Percentiles rank a stretch among this genome's conserved stretches.
These are phyloP conservation scores for Lontra canadensis DNA, from an alignment of 2,113 vertebrate genomes.

Conservation along the genomic window DNA sequence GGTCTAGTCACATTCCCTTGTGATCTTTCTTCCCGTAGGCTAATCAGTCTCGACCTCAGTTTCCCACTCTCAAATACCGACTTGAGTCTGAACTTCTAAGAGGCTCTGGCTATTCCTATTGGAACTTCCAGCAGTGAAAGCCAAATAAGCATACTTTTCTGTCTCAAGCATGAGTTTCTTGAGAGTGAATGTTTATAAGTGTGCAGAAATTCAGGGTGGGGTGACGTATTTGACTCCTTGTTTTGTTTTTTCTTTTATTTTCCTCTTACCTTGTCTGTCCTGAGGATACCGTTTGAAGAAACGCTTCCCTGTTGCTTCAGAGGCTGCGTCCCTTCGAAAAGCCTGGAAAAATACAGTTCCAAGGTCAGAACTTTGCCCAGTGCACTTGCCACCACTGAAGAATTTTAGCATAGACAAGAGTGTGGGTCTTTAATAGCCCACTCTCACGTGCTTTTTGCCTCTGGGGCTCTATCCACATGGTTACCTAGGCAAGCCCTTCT, in stretches of 20 bases:
- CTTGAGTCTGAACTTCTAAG: conserved; percentile 1
- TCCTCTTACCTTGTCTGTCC: not conserved
- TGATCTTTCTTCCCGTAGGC: not conserved
- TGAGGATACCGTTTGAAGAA: not conserved
- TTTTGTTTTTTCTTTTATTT: not conserved
- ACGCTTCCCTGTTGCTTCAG: not conserved
- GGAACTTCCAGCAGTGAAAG: not conserved
- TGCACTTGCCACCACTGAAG: not conserved
- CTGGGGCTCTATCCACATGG: not conserved
- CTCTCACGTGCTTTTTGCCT: not conserved
- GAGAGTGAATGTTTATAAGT: not conserved
- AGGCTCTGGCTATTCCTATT: not conserved
- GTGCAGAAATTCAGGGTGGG: not conserved
- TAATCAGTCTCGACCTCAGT: not conserved
- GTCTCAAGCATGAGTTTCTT: not conserved
- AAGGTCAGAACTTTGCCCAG: not conserved
- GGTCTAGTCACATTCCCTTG: not conserved
- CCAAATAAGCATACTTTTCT: not conserved
- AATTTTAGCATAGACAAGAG: not conserved
- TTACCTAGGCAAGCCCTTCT: not conserved
- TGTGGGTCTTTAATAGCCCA: not conserved
- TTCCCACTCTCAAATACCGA: not conserved
- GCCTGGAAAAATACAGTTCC: not conserved
- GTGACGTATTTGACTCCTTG: not conserved
- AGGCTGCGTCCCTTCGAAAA: not conserved